Evolutionary conservation across 2,113 vertebrate genomes (phyloP).

Genomic region (Pungitius pungitius): DNA sequence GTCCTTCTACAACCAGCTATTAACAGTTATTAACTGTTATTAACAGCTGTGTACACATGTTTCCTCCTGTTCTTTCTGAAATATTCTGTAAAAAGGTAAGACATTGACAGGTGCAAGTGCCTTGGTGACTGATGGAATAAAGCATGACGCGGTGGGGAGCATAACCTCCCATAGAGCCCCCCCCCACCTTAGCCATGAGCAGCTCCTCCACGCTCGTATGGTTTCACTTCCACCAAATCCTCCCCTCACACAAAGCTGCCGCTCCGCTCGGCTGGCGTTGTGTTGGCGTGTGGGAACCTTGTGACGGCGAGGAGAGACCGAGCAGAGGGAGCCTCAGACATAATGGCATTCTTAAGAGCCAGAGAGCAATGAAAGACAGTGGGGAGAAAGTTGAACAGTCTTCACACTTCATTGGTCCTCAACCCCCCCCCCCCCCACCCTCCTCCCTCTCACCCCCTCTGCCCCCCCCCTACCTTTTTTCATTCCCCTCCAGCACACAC

Average conservation of each 20-base stretch:
- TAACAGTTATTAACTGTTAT: too few relatives aligned
- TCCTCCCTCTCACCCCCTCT: constrained; percentile 9
- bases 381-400: constrained; percentile 87
- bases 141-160: too few relatives aligned
- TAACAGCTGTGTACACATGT: too few relatives aligned
- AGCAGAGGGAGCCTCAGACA: constrained; percentile 51
- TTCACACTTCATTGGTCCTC: constrained; percentile 90
- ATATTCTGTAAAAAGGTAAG: too few relatives aligned
- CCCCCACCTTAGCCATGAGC: constrained; percentile 50
- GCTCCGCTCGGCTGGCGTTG: constrained; percentile 78
- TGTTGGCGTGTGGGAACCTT: constrained; percentile 91
- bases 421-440: constrained; percentile 23
- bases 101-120: background rate
- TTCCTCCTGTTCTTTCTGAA: too few relatives aligned
- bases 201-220: constrained; percentile 63
- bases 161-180: constrained; percentile 37
- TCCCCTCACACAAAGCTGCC: constrained; percentile 80
- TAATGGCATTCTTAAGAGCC: constrained; percentile 80
- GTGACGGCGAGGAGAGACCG: constrained; percentile 81
- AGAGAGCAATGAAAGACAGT: constrained; percentile 65
- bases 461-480: constrained; percentile 48
- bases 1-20: too few relatives aligned
- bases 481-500: constrained; percentile 71
- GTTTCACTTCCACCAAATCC: constrained; percentile 78
- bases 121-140: background rate